A percentile compares a stretch with the other conserved stretches of the same genome.
Evolutionary conservation across 2,888 invertebrate species (phyloP).

Genomic region (Drosophila tripunctata): DNA sequence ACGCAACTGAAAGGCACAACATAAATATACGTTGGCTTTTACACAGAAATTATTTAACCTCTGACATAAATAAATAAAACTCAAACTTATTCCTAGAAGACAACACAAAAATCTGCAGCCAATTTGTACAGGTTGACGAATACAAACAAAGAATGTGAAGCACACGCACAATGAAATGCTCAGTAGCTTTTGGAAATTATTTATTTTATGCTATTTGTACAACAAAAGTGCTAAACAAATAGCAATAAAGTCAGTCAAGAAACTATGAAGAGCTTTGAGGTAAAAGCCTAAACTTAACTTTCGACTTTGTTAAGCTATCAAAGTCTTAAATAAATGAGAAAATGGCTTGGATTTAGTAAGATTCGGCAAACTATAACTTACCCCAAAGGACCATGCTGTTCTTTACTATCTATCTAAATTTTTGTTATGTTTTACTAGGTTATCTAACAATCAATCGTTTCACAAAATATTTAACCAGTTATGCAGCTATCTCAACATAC

Average conservation of each 20-base stretch:
- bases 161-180: background rate
- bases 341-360: no score
- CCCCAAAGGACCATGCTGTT: no score
- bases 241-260: background rate
- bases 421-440: no score
- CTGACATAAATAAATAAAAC: slow-evolving; percentile 18
- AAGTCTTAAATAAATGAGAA: background rate
- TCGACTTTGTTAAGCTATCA: background rate
- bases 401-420: no score
- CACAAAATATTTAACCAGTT: no score
- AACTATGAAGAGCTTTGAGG: background rate
- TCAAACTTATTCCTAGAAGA: slow-evolving; percentile 12
- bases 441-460: no score
- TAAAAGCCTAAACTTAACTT: background rate
- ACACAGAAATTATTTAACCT: background rate
- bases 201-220: slow-evolving; percentile 19
- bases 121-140: slow-evolving; percentile 19
- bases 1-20: slow-evolving; percentile 3
- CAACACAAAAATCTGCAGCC: slow-evolving; percentile 15
- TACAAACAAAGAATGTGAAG: slow-evolving; percentile 21
- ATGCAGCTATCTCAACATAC: no score
- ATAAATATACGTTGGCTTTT: background rate
- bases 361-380: no score
- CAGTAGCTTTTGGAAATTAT: slow-evolving; percentile 27
- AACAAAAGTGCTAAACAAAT: slow-evolving; percentile 1